Base-by-base conservation (phyloP, 2,797 vertebrate species). In the Botia almorhae region DNA sequence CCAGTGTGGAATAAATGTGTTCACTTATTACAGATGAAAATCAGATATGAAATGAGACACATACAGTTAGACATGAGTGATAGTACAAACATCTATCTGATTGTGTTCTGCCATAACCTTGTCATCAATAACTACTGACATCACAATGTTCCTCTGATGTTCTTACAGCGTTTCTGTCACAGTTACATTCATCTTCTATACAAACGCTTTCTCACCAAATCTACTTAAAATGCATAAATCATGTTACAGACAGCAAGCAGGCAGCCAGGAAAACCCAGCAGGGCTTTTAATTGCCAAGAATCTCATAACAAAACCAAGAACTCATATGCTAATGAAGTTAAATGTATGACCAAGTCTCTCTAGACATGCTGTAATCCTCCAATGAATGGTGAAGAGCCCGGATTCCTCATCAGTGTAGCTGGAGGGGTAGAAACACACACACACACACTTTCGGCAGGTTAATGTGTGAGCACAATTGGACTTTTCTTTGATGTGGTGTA, bases 241-340 rank as follows among this genome's bases (percentile, higher is more conserved):
- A 14, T 50, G 48, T 21, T 43, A 26, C 39, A 55, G 48, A n/a
- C 10, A 51, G 33, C 33, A 50, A 12, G 4, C 2, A 50, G n/a
- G 43, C 26, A 39, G 29, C 12, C 48, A 39, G 12, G 21, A 17
- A 65, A 53, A 60, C 14, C 48, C 39, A 36, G 50, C 13, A 19
- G 21, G 17, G 26, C 48, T 2, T 55, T 76, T 76, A 65, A 65
- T 53, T 23, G 2, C 16, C 61, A 43, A 29, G 23, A 29, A 63
- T 10, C 23, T 26, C 56, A 21, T 61, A 64, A 63, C 23, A 51
- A 63, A 61, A 63, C 46, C 33, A 36, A 64, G 21, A 48, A 74
- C 8, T 21, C 11, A 21, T 63, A 63, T 21, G 33, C 11, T 63
- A 19, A 29, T 5, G 33, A 61, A 29, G n/a, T 65, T 63, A 51